Base-by-base conservation (phyloP, 2,113 vertebrate species). In the Monarcha castaneiventris region DNA sequence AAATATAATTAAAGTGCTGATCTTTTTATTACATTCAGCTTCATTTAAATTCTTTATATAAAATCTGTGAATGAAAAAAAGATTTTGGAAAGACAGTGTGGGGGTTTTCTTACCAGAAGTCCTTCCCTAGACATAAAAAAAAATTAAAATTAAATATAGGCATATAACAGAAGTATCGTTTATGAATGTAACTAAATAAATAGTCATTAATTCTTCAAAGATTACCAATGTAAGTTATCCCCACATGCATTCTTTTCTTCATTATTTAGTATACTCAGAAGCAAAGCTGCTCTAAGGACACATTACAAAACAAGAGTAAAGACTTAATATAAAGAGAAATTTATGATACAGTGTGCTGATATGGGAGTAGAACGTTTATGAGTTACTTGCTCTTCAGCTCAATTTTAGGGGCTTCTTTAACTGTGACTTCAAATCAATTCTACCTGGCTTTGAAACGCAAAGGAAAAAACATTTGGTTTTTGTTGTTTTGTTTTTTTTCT, bases 141-240 rank as follows among this genome's bases (percentile, higher is more conserved):
- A 58, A 54, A 12, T 69, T 9, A 66, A 73, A 82, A 35, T 78
- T 73, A 95, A 93, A 81, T 93, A 91, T 32, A 63, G n/a, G 48
- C 43, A 86, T 81, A 69, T 77, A 87, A 72, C 20, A 94, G 69
- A 92, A 93, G 77, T 63, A 82, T 22, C 64, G 16, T 79, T 96
- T 91, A 95, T 51, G 59, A 93, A 93, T 66, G 44, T 75, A 96
- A 95, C 67, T 95, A 93, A 89, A 86, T 84, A 83, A 19, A 87
- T 14, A 92, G 49, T 89, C 90, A 91, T 87, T 91, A 46, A 94
- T 15, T 89, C 79, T 91, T 84, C 68, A 82, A 58, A 93, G 33
- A 87, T 51, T 94, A 72, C 20, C 20, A 41, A 1, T 11, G 5
- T 46, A 91, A 94, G 43, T 76, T 73, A 88, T 72, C 19, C 37